These are phyloP conservation scores for Characodon lateralis DNA, from an alignment of 2,797 vertebrate species.

Conservation along the genomic window DNA sequence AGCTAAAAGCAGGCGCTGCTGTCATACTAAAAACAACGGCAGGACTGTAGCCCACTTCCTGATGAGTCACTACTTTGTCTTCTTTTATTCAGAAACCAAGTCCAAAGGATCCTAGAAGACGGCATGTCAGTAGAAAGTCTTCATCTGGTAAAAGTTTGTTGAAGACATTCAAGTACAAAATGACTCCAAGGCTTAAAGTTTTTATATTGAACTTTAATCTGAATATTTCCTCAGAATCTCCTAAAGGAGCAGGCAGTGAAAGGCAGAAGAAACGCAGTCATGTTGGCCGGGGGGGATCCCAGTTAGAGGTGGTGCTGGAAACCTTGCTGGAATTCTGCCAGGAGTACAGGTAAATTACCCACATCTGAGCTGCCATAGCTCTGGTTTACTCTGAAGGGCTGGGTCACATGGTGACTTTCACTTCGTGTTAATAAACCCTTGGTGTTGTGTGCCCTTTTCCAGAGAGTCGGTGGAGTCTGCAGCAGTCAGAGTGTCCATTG, in stretches of 20 bases:
- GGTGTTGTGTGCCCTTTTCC: constrained; percentile 3
- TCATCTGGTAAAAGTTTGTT: constrained; percentile 37
- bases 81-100: constrained; percentile 42
- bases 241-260: neutral
- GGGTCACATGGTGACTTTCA: neutral
- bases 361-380: neutral
- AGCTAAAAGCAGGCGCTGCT: neutral
- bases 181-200: neutral
- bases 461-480: constrained; percentile 65
- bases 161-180: neutral
- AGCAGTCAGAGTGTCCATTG: constrained; percentile 43
- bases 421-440: neutral
- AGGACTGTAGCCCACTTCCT: neutral
- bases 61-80: neutral
- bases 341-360: constrained; percentile 57
- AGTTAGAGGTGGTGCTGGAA: constrained; percentile 61
- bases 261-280: neutral
- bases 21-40: neutral
- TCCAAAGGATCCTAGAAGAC: constrained; percentile 34
- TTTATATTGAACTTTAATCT: neutral
- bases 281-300: neutral
- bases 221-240: neutral
- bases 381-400: no score
- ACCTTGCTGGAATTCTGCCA: constrained; percentile 62
- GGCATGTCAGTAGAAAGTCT: constrained; percentile 14